These are phyloP conservation scores for Psittacula derbiana DNA, from an alignment of 2,797 vertebrate genomes.

Conservation along the genomic window DNA sequence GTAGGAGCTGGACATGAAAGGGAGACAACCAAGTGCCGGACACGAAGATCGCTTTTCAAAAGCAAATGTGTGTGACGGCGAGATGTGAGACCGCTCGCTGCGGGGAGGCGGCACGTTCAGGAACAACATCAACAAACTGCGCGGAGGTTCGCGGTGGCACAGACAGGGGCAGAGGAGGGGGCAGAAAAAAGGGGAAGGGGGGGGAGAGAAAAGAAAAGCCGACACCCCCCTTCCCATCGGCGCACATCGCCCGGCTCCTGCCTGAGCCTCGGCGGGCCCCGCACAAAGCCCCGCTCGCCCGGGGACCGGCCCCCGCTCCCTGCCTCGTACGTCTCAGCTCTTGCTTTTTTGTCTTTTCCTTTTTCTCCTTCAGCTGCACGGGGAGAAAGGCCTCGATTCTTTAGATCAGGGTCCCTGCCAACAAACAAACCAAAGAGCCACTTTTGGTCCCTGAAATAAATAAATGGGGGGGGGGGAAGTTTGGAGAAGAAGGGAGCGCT, in stretches of 20 bases:
- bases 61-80: slow-evolving; percentile 76
- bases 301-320: background rate
- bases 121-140: slow-evolving; percentile 89
- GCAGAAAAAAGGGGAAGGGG: background rate
- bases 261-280: background rate
- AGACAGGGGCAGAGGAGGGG: background rate
- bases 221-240: background rate
- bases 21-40: slow-evolving; percentile 82
- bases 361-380: slow-evolving; percentile 14
- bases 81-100: slow-evolving; percentile 84
- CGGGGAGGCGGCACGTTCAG: slow-evolving; percentile 79
- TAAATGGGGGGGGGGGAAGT: background rate
- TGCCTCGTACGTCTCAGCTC: background rate
- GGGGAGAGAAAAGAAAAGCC: background rate
- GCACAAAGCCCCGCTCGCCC: slow-evolving; percentile 9
- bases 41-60: slow-evolving; percentile 89
- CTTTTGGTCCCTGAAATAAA: slow-evolving; percentile 41
- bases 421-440: slow-evolving; percentile 2
- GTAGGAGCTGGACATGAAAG: slow-evolving; percentile 83
- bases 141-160: slow-evolving; percentile 79
- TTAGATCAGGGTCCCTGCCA: slow-evolving; percentile 20
- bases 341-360: background rate
- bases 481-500: background rate
- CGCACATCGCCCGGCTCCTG: slow-evolving; percentile 1
- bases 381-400: slow-evolving; percentile 36